These are phyloP conservation scores for Sceloporus tristichus DNA, from an alignment of 2,113 vertebrate genomes.

Conservation along the genomic window DNA sequence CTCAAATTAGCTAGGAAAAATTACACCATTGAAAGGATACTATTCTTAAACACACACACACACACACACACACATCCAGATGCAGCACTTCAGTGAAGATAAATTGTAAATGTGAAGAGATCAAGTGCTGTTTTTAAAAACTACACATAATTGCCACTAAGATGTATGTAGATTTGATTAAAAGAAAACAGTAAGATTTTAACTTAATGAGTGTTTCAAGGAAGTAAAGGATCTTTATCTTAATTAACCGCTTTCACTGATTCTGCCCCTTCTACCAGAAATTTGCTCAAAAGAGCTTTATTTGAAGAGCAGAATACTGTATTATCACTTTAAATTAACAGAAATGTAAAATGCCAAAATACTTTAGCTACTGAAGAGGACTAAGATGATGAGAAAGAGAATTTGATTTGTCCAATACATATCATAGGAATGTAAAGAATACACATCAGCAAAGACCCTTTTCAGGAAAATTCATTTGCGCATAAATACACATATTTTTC, in stretches of 20 bases:
- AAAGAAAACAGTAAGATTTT: conserved; percentile 5
- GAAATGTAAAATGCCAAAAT: not conserved
- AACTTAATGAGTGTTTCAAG: not conserved
- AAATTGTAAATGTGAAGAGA: conserved; percentile 13
- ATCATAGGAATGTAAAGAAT: too few relatives aligned
- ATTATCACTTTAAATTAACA: not conserved
- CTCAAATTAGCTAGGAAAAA: not conserved
- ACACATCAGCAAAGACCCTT: too few relatives aligned
- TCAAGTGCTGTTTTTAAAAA: conserved; percentile 12
- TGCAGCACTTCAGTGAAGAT: not conserved
- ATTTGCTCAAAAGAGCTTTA: not conserved
- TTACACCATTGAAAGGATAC: not conserved
- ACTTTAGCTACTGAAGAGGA: not conserved
- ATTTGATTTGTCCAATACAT: too few relatives aligned
- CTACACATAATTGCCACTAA: conserved; percentile 20
- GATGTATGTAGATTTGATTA: conserved; percentile 29
- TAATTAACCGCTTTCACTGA: not conserved
- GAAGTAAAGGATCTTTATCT: not conserved
- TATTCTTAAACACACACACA: not conserved
- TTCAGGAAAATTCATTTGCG: too few relatives aligned
- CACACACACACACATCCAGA: not conserved
- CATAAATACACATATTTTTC: too few relatives aligned
- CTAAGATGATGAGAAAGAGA: not conserved
- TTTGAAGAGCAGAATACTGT: not conserved
- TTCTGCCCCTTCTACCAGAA: not conserved